phyloP scores from a whole-genome alignment of 2,113 vertebrate genomes.

The Ailurus styani region DNA sequence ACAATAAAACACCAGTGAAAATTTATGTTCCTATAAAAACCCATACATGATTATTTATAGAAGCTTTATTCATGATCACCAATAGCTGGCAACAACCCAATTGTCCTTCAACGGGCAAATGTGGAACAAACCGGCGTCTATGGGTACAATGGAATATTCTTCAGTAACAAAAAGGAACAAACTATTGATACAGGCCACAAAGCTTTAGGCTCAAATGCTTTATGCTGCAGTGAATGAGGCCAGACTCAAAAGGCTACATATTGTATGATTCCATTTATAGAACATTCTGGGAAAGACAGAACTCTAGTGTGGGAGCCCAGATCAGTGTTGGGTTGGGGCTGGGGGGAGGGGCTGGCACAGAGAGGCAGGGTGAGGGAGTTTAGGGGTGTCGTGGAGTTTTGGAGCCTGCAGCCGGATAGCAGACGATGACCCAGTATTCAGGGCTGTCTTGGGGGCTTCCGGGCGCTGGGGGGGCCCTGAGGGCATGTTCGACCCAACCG shows the following conservation, averaged over 20 bases:
- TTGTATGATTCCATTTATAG: neutral
- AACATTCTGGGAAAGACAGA: neutral
- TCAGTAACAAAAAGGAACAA: neutral
- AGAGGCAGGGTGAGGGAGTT: neutral
- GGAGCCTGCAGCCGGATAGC: neutral
- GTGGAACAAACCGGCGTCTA: neutral
- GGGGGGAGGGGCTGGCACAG: neutral
- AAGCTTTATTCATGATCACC: neutral
- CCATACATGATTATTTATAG: neutral
- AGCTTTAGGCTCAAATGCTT: neutral
- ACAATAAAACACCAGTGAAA: neutral
- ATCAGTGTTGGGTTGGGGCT: neutral
- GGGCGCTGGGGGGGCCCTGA: neutral
- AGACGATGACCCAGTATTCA: neutral
- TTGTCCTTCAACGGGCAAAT: neutral
- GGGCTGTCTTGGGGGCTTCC: rapidly evolving
- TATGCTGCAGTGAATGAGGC: neutral
- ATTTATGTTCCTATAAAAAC: neutral
- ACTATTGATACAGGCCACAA: neutral
- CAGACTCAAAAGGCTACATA: neutral
- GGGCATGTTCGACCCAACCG: neutral
- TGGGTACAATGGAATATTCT: neutral
- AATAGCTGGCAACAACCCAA: neutral
- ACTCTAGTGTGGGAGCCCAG: neutral
- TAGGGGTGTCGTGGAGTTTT: neutral